phyloP scores from a whole-genome alignment of 2,797 vertebrate genomes.

The Muscicapa comitata region DNA sequence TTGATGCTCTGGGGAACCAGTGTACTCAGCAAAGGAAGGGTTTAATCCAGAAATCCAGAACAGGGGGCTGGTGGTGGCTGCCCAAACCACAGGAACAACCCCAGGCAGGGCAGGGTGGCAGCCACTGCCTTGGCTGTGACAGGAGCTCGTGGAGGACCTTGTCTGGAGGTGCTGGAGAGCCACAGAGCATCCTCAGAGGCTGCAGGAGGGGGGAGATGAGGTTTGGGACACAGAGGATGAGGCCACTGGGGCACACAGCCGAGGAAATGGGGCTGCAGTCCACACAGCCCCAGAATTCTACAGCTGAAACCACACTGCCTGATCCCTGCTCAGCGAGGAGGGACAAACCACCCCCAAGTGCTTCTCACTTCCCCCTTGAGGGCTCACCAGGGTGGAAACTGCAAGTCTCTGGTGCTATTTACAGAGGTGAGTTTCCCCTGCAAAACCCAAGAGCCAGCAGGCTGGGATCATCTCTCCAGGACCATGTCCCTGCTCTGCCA shows the following conservation, averaged over 20 bases:
- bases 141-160: fast-evolving
- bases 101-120: background rate
- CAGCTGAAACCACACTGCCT: background rate
- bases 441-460: background rate
- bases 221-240: fast-evolving
- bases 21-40: background rate
- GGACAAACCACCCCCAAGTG: conserved; percentile 43
- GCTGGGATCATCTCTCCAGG: background rate
- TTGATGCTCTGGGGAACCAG: background rate
- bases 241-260: fast-evolving
- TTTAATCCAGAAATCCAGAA: background rate
- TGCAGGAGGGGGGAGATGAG: background rate
- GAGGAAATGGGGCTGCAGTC: fast-evolving
- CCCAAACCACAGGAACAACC: background rate
- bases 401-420: conserved; percentile 42
- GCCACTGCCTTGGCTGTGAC: fast-evolving
- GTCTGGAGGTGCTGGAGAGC: background rate
- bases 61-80: background rate
- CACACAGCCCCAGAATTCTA: background rate
- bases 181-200: fast-evolving
- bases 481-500: background rate
- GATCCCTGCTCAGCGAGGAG: conserved; percentile 16
- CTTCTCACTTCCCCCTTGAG: conserved; percentile 56
- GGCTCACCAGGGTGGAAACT: conserved; percentile 13
- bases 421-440: conserved; percentile 20